These are phyloP conservation scores for Cyphomyrus discorhynchus DNA, from an alignment of 2,113 vertebrate species.

Conservation along the genomic window DNA sequence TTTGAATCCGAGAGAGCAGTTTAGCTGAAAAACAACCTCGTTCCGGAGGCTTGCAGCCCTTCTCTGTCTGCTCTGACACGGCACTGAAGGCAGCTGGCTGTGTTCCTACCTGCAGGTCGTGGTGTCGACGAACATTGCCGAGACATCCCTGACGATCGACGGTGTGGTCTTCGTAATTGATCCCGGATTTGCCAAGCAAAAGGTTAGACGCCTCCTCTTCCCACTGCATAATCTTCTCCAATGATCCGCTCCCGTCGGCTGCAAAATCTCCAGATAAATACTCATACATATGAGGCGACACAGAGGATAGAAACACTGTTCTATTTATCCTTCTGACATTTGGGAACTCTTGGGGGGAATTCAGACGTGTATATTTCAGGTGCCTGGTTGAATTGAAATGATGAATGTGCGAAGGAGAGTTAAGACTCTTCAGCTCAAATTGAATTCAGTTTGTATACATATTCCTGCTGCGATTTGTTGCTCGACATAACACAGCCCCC, in stretches of 20 bases:
- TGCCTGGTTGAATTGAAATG: constrained; percentile 3
- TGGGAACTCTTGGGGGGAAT: constrained; percentile 20
- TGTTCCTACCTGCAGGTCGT: constrained; percentile 70
- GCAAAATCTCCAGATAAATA: constrained; percentile 60
- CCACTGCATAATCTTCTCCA: constrained; percentile 22
- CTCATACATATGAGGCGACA: constrained; percentile 45
- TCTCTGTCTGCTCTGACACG: not conserved
- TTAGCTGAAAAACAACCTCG: not conserved
- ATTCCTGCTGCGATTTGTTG: not conserved
- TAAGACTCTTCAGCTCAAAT: not conserved
- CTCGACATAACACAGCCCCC: not conserved
- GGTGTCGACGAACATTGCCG: constrained; percentile 94
- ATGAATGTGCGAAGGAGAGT: not conserved
- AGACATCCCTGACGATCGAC: constrained; percentile 94
- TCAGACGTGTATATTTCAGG: not conserved
- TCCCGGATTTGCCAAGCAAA: constrained; percentile 97
- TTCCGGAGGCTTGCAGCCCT: not conserved
- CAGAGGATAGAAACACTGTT: constrained; percentile 54
- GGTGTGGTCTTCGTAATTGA: constrained; percentile 97
- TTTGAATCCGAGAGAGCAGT: not conserved
- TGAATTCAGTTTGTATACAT: not conserved
- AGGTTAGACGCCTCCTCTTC: constrained; percentile 62
- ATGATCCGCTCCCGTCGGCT: constrained; percentile 53
- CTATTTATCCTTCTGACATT: constrained; percentile 64
- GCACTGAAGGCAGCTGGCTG: constrained; percentile 21